Base-by-base conservation (phyloP, 2,888 invertebrate species). In the Ferrisia virgata region DNA sequence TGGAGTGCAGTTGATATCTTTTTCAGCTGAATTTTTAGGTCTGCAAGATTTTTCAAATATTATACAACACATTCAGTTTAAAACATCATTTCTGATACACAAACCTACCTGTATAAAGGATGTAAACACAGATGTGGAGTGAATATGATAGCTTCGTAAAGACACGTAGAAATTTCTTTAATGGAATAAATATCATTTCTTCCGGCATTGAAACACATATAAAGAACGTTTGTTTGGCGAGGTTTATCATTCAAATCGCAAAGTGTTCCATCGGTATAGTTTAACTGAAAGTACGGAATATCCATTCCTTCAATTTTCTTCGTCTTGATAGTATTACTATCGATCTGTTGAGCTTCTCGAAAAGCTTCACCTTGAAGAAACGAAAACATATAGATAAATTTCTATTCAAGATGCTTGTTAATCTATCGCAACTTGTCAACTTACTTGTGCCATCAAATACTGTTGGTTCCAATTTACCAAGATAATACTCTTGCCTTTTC, bases 101-200 rank as follows among this genome's bases (percentile, higher is more conserved):
- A 31, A 28, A 84, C 87, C 86, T 85, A 89, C 89, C 93, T 94
- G 88, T 95, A 99, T 85, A 93, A 92, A 0, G 98, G 97, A 90
- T 98, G 98, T 43, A 91, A 90, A 88, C 99, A 99, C 0, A 99
- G 90, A 11, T 94, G 89, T 0, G 95, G 94, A 0, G 98, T 96
- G 28, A 98, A 90, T 15, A 99, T 94, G 15, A 98, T 92, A 1
- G 93, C 93, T 89, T 98, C 98, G 88, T 99, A 99, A 88, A 96
- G 95, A 88, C 99, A 99, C 0, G 96, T 96, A 0, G 96, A 94
- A 0, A 93, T 95, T 89, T 98, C 98, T 88, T 97, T 97, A 85
- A 98, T 91, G 0, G 96, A 95, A 88, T 95, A 96, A 1, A 98
- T 93, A 88, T 98, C 97, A 87, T 97, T 96, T 87, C 95, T 95